Evolutionary conservation across 2,888 invertebrate genomes (phyloP), one percentile per base, ranked within the genome.

Genomic region (Thera obeliscata): DNA sequence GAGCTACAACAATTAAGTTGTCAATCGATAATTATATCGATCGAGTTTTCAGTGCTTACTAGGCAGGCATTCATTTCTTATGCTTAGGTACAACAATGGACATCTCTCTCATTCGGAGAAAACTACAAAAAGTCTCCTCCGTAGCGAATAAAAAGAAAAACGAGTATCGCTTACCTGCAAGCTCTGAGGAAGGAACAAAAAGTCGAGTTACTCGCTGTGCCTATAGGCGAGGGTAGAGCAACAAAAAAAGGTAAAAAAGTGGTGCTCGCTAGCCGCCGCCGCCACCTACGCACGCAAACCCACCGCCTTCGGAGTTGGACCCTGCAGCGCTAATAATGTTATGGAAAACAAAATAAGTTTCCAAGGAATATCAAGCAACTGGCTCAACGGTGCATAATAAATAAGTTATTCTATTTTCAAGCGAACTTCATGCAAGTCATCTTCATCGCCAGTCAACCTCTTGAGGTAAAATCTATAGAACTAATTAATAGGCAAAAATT

Each of bases 231-330:
- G 89, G 89, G 87, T 88, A 85, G 80, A 85, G 88, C 87, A 85
- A 88, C 87, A 91, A 92, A 93, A 46, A 91, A 91, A 88, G 79
- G 81, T 79, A 88, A 85, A 88, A 89, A 87, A 80, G 73, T 76
- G 75, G 79, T 81, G 82, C 80, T 56, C 56, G 80, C 78, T 76
- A 76, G 80, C 84, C 87, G 85, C 89, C 91, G 86, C 89, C 77
- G 80, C 84, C 87, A 85, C 89, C 91, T 86, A 89, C 91, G 88
- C 88, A 89, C 91, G 88, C 88, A 82, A 81, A 84, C 82, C 81
- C 49, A 59, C 61, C 80, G 81, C 81, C 78, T 78, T 72, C 74
- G 22, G 48, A 33, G 33, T 38, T 35, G 72, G 74, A 69, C 77
- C 71, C 72, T 69, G 59, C 70, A 71, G 76, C 80, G 77, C 76